A percentile compares a stretch with the other conserved stretches of the same genome.
Evolutionary conservation across 2,797 vertebrate species (phyloP).

Genomic region (Champsocephalus gunnari): DNA sequence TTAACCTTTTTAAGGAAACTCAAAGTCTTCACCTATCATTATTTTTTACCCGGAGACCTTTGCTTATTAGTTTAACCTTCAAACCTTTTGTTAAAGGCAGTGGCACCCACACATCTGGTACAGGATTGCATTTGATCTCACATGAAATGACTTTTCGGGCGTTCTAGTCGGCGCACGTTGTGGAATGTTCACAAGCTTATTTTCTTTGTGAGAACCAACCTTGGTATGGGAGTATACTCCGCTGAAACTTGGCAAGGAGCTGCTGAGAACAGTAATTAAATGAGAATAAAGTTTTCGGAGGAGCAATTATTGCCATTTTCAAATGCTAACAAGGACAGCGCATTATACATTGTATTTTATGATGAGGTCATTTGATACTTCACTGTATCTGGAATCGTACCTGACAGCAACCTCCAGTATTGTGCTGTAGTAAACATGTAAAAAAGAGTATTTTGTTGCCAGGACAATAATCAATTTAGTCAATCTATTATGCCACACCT

Average conservation of each 20-base stretch:
- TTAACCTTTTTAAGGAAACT: slow-evolving; percentile 11
- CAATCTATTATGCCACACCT: slow-evolving; percentile 12
- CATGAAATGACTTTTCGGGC: slow-evolving; percentile 48
- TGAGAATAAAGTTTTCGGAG: background rate
- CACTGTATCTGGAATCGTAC: background rate
- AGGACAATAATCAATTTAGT: background rate
- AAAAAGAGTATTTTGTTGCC: background rate
- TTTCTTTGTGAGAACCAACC: slow-evolving; percentile 69
- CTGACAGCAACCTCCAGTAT: background rate
- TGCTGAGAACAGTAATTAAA: slow-evolving; percentile 30
- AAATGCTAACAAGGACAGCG: background rate
- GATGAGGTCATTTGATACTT: background rate
- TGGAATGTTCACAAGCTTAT: slow-evolving; percentile 67
- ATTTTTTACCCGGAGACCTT: background rate
- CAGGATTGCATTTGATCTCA: slow-evolving; percentile 45
- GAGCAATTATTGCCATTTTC: background rate
- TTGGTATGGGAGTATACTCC: slow-evolving; percentile 52
- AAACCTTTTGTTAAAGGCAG: slow-evolving; percentile 14
- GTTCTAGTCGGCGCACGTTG: slow-evolving; percentile 62
- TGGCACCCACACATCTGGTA: slow-evolving; percentile 12
- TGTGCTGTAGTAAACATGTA: background rate
- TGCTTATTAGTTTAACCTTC: background rate
- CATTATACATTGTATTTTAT: background rate
- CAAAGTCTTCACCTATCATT: background rate
- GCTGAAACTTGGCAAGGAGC: slow-evolving; percentile 73